Conservation (phyloP, 2,888 invertebrate species). For the Gastracanthus pulcherrimus region DNA sequence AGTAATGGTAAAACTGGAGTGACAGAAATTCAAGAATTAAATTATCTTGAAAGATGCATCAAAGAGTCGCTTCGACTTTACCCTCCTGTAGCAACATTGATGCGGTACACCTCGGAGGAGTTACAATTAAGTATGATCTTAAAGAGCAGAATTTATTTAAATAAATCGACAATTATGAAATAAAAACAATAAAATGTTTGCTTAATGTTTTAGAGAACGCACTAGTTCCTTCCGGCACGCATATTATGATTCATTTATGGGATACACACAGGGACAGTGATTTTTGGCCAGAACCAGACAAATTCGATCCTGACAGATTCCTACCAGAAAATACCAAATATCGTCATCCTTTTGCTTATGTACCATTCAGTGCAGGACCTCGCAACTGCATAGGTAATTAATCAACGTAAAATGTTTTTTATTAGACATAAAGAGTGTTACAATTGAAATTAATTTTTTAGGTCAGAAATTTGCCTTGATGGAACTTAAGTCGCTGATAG, state of each 20-base stretch:
- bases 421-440: background rate
- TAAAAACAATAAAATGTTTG: background rate
- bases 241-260: constrained; percentile 29
- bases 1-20: constrained; percentile 78
- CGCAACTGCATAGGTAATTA: constrained; percentile 50
- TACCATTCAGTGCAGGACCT: constrained; percentile 46
- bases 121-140: constrained; percentile 40
- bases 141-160: too few relatives aligned
- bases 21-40: constrained; percentile 82
- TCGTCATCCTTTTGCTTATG: constrained; percentile 34
- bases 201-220: constrained; percentile 9
- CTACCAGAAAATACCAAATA: background rate
- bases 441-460: constrained; percentile 44
- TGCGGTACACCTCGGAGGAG: constrained; percentile 36
- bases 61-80: constrained; percentile 84
- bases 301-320: constrained; percentile 50
- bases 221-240: constrained; percentile 7
- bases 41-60: constrained; percentile 84
- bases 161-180: background rate
- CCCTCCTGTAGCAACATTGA: constrained; percentile 80
- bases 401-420: background rate
- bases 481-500: constrained; percentile 57
- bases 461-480: too few relatives aligned
- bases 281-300: constrained; percentile 41
- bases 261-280: constrained; percentile 35